phyloP scores from a whole-genome alignment of 1,140 invertebrate genomes.

The Monomorium pharaonis region DNA sequence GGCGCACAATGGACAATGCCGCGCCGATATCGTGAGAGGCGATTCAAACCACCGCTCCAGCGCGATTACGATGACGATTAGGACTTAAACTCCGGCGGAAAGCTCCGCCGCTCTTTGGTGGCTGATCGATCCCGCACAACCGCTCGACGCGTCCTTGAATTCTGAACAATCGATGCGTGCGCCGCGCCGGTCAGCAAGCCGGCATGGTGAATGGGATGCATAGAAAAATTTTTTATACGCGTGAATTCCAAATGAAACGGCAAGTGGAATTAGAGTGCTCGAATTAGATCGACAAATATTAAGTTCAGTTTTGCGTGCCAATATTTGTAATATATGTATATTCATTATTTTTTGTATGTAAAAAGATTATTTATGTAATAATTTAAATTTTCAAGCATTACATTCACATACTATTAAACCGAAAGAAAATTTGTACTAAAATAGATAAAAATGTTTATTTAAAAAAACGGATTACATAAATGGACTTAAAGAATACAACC shows the following conservation, averaged over 20 bases:
- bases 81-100: slow-evolving; percentile 38
- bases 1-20: slow-evolving; percentile 67
- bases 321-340: not conserved
- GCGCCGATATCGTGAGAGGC: slow-evolving; percentile 55
- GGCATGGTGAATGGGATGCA: not conserved
- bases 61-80: slow-evolving; percentile 64
- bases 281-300: not conserved
- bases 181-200: not conserved
- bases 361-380: not conserved
- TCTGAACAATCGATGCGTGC: slow-evolving; percentile 33
- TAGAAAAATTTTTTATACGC: slow-evolving; percentile 4
- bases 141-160: slow-evolving; percentile 28
- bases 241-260: not conserved
- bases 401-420: not conserved
- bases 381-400: not conserved
- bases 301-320: not conserved
- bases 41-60: slow-evolving; percentile 10
- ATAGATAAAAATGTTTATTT: not conserved
- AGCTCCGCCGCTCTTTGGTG: slow-evolving; percentile 19
- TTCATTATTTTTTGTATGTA: not conserved
- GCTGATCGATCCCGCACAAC: slow-evolving; percentile 14
- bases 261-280: not conserved
- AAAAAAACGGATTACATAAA: not conserved
- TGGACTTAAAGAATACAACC: not conserved
- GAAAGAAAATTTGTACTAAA: not conserved